Evolutionary conservation across 2,888 invertebrate species (phyloP).

Genomic region (Latrodectus elegans): DNA sequence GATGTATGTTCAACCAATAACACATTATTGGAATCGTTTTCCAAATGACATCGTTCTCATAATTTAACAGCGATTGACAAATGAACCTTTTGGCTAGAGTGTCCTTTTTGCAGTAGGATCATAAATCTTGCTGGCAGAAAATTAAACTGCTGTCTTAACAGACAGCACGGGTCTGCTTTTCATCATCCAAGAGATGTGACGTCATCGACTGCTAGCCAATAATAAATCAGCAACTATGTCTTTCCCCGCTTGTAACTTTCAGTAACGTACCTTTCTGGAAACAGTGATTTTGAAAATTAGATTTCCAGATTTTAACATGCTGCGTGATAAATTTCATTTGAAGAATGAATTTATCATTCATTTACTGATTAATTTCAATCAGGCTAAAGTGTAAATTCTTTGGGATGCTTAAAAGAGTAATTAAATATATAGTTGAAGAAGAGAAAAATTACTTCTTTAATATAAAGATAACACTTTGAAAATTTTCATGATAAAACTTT

Average conservation of each 20-base stretch:
- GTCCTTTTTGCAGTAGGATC: slow-evolving; percentile 4
- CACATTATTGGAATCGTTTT: slow-evolving; percentile 15
- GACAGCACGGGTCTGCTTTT: slow-evolving; percentile 15
- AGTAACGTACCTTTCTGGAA: too few relatives aligned
- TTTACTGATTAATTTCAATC: background rate
- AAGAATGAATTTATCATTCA: background rate
- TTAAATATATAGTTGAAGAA: too few relatives aligned
- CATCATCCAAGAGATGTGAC: background rate
- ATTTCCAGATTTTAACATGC: background rate
- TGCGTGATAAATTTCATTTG: background rate
- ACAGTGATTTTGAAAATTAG: background rate
- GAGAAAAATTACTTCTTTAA: too few relatives aligned
- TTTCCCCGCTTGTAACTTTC: too few relatives aligned
- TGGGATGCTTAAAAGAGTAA: too few relatives aligned
- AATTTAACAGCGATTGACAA: slow-evolving; percentile 29
- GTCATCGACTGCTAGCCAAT: background rate
- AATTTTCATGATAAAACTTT: too few relatives aligned
- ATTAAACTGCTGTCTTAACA: slow-evolving; percentile 42
- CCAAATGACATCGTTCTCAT: slow-evolving; percentile 21
- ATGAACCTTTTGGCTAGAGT: background rate
- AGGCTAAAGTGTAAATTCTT: too few relatives aligned
- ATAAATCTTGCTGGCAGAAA: slow-evolving; percentile 14
- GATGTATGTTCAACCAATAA: slow-evolving; percentile 21
- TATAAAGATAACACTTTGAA: too few relatives aligned
- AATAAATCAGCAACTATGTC: background rate